A percentile compares a stretch with the other conserved stretches of the same genome.
phyloP scores from a whole-genome alignment of 2,797 vertebrate species.

The Florisuga fusca region DNA sequence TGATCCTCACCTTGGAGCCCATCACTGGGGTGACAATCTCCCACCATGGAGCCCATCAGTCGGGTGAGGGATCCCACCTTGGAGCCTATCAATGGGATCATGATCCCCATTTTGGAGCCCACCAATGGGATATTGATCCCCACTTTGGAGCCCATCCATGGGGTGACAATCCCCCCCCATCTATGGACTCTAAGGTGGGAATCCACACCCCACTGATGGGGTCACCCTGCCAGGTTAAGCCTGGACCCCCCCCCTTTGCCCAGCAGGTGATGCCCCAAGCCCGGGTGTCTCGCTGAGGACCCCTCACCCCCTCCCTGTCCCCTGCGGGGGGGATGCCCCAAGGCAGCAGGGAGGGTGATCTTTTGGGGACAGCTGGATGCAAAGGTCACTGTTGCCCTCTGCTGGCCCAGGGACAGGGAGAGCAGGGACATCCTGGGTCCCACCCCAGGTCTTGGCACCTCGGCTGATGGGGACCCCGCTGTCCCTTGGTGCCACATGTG shows the following conservation, averaged over 20 bases:
- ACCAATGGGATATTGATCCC: accelerated
- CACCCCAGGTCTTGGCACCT: background rate
- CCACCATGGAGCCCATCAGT: background rate
- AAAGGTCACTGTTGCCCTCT: conserved; percentile 74
- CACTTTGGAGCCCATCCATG: background rate
- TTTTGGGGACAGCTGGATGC: conserved; percentile 19
- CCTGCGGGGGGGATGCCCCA: background rate
- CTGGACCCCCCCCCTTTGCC: accelerated
- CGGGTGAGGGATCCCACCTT: too few species aligned
- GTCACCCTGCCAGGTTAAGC: background rate
- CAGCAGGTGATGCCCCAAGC: background rate
- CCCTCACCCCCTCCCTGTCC: accelerated
- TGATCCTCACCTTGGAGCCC: background rate
- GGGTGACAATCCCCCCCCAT: too few species aligned
- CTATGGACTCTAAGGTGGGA: background rate
- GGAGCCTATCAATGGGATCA: accelerated
- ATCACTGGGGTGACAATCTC: background rate
- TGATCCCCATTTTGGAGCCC: background rate
- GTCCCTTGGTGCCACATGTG: background rate
- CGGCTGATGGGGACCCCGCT: background rate
- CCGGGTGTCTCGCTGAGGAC: background rate
- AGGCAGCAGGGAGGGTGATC: background rate
- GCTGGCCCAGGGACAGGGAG: conserved; percentile 52
- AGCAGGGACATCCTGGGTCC: background rate
- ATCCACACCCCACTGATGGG: accelerated